phyloP scores from a whole-genome alignment of 2,888 invertebrate genomes.

The Ectemnius continuus region DNA sequence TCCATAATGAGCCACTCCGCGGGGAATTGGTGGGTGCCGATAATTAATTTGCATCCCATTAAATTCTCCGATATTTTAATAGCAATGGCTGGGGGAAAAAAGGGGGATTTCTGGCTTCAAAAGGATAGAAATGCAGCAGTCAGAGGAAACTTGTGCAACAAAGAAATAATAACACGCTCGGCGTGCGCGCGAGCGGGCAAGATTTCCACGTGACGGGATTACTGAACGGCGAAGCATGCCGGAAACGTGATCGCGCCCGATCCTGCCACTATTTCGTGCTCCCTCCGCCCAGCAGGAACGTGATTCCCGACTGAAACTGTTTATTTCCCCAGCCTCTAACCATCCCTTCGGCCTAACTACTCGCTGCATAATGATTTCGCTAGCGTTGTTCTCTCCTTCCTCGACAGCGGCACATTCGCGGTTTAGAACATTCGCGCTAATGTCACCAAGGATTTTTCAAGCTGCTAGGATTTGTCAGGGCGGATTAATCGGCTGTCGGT shows the following conservation, averaged over 20 bases:
- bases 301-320: conserved; percentile 31
- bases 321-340: conserved; percentile 26
- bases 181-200: neutral
- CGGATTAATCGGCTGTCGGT: too few relatives aligned
- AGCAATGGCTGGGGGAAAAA: too few relatives aligned
- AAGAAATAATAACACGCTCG: conserved; percentile 1
- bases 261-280: conserved; percentile 20
- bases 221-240: conserved; percentile 6
- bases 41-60: too few relatives aligned
- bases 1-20: too few relatives aligned
- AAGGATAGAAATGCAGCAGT: neutral
- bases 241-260: conserved; percentile 39
- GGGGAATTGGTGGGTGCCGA: too few relatives aligned
- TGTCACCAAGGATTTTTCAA: too few relatives aligned
- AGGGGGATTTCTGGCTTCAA: too few relatives aligned
- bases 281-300: conserved; percentile 24
- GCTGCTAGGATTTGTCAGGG: too few relatives aligned
- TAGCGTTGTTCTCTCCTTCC: neutral
- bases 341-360: too few relatives aligned
- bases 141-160: conserved; percentile 11
- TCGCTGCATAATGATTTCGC: neutral
- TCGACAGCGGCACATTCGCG: neutral
- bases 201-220: conserved; percentile 1
- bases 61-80: too few relatives aligned
- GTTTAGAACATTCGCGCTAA: neutral